phyloP scores from a whole-genome alignment of 2,888 invertebrate species.

The Megaustenia siamemsis region DNA sequence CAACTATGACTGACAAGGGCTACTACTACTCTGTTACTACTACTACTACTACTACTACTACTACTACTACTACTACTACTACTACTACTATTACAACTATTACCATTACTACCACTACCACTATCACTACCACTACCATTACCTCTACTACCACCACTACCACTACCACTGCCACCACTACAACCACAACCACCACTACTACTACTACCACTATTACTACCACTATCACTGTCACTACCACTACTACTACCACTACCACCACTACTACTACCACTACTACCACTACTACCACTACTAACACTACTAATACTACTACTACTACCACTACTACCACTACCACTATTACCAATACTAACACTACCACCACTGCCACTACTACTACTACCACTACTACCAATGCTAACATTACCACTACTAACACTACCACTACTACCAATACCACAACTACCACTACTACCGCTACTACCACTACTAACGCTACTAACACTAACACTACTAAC shows the following conservation, averaged over 20 bases:
- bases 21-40: too few species aligned
- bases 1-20: too few species aligned
- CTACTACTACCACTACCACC: not conserved
- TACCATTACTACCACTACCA: not conserved
- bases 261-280: not conserved
- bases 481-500: too few species aligned
- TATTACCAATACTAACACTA: not conserved
- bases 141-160: not conserved
- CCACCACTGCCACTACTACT: not conserved
- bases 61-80: too few species aligned
- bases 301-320: not conserved
- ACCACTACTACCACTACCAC: too few species aligned
- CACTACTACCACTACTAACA: not conserved
- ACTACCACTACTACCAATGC: not conserved
- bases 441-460: too few species aligned
- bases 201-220: not conserved
- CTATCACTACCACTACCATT: not conserved
- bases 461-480: too few species aligned
- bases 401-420: not conserved
- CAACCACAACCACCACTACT: not conserved
- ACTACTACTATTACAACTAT: too few species aligned
- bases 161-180: not conserved
- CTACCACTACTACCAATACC: not conserved
- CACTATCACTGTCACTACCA: not conserved
- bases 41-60: too few species aligned